A percentile compares a stretch with the other conserved stretches of the same genome.
Evolutionary conservation across 2,888 invertebrate species (phyloP).

Genomic region (Linyphia triangularis): DNA sequence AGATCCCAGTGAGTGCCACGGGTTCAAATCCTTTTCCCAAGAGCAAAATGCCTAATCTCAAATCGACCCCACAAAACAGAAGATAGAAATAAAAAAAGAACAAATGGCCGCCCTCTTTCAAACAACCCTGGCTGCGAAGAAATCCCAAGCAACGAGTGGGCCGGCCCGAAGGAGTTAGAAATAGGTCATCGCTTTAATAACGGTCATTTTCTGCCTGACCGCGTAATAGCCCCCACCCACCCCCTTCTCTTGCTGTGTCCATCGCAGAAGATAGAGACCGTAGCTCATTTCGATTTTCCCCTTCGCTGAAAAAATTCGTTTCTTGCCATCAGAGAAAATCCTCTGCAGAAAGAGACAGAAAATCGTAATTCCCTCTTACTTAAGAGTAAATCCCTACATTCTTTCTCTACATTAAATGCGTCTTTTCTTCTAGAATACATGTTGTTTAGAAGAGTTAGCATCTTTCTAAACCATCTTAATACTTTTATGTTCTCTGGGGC

Average conservation of each 20-base stretch:
- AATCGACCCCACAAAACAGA: neutral
- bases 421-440: too few relatives aligned
- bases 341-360: too few relatives aligned
- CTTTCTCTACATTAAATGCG: too few relatives aligned
- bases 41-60: neutral
- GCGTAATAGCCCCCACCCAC: conserved; percentile 44
- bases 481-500: too few relatives aligned
- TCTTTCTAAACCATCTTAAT: too few relatives aligned
- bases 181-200: conserved; percentile 70
- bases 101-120: conserved; percentile 46
- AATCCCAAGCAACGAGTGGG: conserved; percentile 54
- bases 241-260: neutral
- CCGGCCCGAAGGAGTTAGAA: conserved; percentile 62
- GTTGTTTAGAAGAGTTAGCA: too few relatives aligned
- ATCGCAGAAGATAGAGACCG: too few relatives aligned
- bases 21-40: conserved; percentile 11
- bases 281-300: too few relatives aligned
- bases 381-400: too few relatives aligned
- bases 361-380: too few relatives aligned
- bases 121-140: neutral
- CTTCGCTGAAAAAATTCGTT: too few relatives aligned
- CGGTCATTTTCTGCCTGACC: conserved; percentile 75
- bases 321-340: neutral
- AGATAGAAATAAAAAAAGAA: neutral
- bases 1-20: neutral